These are phyloP conservation scores for Huso huso DNA, from an alignment of 2,797 vertebrate genomes.

Conservation along the genomic window DNA sequence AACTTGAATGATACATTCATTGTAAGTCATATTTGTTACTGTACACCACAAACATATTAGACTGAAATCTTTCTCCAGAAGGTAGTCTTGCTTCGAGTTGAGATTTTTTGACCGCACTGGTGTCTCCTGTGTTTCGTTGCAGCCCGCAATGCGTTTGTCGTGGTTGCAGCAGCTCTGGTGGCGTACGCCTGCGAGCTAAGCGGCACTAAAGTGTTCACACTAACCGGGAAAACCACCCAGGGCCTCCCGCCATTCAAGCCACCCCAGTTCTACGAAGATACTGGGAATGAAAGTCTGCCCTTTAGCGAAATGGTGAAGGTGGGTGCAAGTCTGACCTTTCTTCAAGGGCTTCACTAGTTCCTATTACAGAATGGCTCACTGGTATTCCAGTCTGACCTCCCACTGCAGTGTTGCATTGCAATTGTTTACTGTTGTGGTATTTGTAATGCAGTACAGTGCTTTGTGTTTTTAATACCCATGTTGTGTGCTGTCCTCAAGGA, in stretches of 20 bases:
- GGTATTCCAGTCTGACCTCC: too few relatives aligned
- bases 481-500: slow-evolving; percentile 48
- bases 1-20: too few relatives aligned
- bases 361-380: too few relatives aligned
- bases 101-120: neutral
- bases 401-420: too few relatives aligned
- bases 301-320: slow-evolving; percentile 67
- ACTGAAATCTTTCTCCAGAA: too few relatives aligned
- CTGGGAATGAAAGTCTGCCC: slow-evolving; percentile 57
- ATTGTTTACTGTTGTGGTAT: too few relatives aligned
- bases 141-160: slow-evolving; percentile 83
- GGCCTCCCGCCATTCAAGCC: slow-evolving; percentile 70
- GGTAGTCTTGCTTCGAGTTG: too few relatives aligned
- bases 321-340: neutral
- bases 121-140: slow-evolving; percentile 9
- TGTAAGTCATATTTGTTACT: too few relatives aligned
- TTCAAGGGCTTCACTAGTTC: too few relatives aligned
- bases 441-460: too few relatives aligned
- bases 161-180: slow-evolving; percentile 66
- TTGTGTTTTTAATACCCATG: too few relatives aligned
- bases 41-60: too few relatives aligned
- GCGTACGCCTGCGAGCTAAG: slow-evolving; percentile 48
- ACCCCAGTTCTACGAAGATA: slow-evolving; percentile 64
- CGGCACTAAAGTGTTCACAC: slow-evolving; percentile 55
- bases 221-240: slow-evolving; percentile 69